phyloP scores from a whole-genome alignment of 1,140 invertebrate genomes.

The Chionoecetes opilio region DNA sequence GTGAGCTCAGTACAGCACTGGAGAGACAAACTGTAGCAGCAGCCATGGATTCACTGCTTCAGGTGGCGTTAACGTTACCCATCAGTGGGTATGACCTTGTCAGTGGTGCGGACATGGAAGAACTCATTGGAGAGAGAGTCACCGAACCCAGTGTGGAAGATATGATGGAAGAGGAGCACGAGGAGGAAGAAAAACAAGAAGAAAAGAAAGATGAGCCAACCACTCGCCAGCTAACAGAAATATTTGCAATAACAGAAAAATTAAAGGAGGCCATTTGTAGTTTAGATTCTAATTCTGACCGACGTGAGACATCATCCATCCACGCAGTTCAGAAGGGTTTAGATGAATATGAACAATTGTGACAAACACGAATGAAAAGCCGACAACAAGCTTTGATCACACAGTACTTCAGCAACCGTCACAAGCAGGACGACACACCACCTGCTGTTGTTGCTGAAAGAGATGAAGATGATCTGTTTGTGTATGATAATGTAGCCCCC shows the following conservation, averaged over 20 bases:
- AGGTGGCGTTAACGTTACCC: not conserved
- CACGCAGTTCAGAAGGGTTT: not conserved
- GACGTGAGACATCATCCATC: not conserved
- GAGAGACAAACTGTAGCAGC: not conserved
- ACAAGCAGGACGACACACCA: no score
- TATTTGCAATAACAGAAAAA: slow-evolving; percentile 30
- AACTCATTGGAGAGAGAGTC: no score
- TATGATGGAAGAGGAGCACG: no score
- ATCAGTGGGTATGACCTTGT: not conserved
- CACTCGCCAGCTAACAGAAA: not conserved
- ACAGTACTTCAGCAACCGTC: no score
- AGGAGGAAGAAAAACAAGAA: no score
- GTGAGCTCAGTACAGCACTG: not conserved
- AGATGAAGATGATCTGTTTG: not conserved
- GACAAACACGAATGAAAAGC: not conserved
- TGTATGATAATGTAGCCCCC: no score
- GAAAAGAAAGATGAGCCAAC: not conserved
- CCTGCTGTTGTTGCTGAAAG: not conserved
- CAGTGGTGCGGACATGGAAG: not conserved
- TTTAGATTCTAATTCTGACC: not conserved
- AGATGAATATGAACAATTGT: slow-evolving; percentile 17
- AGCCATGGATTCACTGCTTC: no score
- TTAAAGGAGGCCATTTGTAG: not conserved
- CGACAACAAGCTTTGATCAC: not conserved
- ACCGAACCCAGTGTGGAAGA: no score